Conservation (phyloP, 1,140 invertebrate species). For the Drosophila equinoxialis region DNA sequence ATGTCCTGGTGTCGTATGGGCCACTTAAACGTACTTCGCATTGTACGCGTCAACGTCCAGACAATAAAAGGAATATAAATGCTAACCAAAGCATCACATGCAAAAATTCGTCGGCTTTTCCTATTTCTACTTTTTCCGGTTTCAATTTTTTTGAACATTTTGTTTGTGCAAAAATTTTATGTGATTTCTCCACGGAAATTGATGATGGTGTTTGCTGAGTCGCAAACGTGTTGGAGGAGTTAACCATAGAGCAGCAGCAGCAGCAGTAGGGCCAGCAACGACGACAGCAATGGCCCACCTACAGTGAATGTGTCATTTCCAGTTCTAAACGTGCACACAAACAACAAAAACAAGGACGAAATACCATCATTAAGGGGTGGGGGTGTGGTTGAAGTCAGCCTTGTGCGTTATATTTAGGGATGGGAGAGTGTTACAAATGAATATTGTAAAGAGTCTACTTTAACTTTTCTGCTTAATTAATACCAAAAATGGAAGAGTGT, state of each 20-base stretch:
- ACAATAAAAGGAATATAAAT: constrained; percentile 43
- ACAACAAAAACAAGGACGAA: constrained; percentile 43
- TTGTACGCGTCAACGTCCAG: no score
- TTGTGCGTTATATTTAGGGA: constrained; percentile 38
- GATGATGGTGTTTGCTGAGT: constrained; percentile 81
- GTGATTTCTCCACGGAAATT: constrained; percentile 81
- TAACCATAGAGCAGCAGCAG: constrained; percentile 47
- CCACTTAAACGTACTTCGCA: no score
- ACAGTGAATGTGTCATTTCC: constrained; percentile 81
- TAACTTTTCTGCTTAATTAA: neutral
- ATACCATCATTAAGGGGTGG: neutral
- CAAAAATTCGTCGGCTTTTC: constrained; percentile 53
- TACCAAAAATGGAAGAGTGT: neutral
- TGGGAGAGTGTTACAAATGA: constrained; percentile 2
- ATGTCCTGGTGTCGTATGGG: no score
- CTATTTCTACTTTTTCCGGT: constrained; percentile 24
- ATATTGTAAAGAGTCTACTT: neutral
- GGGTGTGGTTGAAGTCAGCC: constrained; percentile 3
- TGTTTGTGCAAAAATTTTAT: constrained; percentile 81
- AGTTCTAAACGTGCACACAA: constrained; percentile 79
- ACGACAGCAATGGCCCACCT: constrained; percentile 56
- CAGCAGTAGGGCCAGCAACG: constrained; percentile 4
- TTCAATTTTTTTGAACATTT: constrained; percentile 55
- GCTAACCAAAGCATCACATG: constrained; percentile 45
- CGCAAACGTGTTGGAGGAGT: constrained; percentile 77